Base-by-base conservation (phyloP, 2,113 vertebrate species). In the Hoplias malabaricus region DNA sequence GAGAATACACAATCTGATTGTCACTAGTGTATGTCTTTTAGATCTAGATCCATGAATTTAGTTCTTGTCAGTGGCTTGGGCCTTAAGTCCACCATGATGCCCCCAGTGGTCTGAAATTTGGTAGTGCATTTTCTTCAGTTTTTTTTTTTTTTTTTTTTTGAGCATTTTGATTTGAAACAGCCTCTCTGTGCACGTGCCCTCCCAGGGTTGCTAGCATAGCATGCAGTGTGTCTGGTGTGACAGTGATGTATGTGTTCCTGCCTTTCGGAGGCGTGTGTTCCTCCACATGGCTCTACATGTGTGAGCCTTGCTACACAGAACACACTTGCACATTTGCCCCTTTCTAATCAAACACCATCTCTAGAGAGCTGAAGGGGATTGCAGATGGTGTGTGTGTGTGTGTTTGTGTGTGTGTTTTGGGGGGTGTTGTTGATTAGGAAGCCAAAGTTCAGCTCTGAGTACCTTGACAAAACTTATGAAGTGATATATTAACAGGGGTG, bases 191-290 rank as follows among this genome's bases (percentile, higher is more conserved):
- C 34, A 14, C 43, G 33, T 63, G n/a, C 40, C 69, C 54, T 59
- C 63, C 10, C n/a, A 42, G 48, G 40, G 53, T 38, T 69, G 69
- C 67, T 42, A 61, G 42, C 3, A 16, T 53, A 67, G 69, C 62
- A 66, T 38, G 66, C 73, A 7, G 27, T 43, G 50, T 67, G 76
- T 63, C 33, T 1, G 27, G 46, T 78, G 21, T 63, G 63, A 78
- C 75, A 78, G 63, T 78, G 69, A 78, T 78, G 75, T 63, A 78
- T 82, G 75, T 62, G 70, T 63, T 61, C 23, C 43, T 11, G 59
- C 10, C 23, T 29, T 74, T 78, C 38, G 54, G 25, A 65, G 27
- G 59, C 63, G 42, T 40, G 69, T 78, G 70, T 70, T 56, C 56
- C 13, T 73, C 33, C 50, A 78, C 54, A 69, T 63, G 31, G 62